Base-by-base conservation (phyloP, 2,113 vertebrate genomes). In the Rhinopithecus roxellana region DNA sequence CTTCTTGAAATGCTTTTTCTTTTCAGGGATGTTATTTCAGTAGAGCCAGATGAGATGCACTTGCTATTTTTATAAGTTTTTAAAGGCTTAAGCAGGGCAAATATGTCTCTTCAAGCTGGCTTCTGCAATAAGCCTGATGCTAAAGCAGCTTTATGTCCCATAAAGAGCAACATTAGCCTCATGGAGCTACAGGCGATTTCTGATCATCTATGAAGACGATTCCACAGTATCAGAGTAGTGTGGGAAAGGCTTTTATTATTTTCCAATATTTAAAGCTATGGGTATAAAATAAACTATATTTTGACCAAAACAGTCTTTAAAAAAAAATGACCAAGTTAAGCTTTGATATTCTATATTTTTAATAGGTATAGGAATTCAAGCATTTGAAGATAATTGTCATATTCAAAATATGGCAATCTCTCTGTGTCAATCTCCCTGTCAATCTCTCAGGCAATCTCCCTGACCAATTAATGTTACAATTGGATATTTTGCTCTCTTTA, bases 51-150 rank as follows among this genome's bases (percentile, higher is more conserved):
- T 97, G 97, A 98, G 96, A 97, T 92, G 97, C 27, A 67, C 90
- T 97, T 98, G 97, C 97, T 98, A 98, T 97, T 97, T 97, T 98
- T 98, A 96, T 94, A 98, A 97, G 97, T 97, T 97, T 97, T 97
- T 97, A 98, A 98, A 98, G 96, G 97, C 96, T 98, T 98, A 97
- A 97, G 95, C 95, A 96, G 97, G 95, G 97, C 97, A 98, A 98
- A 97, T 98, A 97, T 96, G 96, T 96, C 97, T 98, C 91, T 96
- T 94, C 96, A 96, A 97, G 96, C 96, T 98, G 97, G 95, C 95
- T 98, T 85, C 93, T 90, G 90, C 91, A 95, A 95, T 97, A 96
- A 97, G 93, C 98, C 95, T 97, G 95, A 96, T 96, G 95, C 89
- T 95, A 95, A 96, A 94, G 93, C 88, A 95, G 96, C 67, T 98